These are phyloP conservation scores for Saccostrea glomerata DNA, from an alignment of 1,140 invertebrate species.

Conservation along the genomic window DNA sequence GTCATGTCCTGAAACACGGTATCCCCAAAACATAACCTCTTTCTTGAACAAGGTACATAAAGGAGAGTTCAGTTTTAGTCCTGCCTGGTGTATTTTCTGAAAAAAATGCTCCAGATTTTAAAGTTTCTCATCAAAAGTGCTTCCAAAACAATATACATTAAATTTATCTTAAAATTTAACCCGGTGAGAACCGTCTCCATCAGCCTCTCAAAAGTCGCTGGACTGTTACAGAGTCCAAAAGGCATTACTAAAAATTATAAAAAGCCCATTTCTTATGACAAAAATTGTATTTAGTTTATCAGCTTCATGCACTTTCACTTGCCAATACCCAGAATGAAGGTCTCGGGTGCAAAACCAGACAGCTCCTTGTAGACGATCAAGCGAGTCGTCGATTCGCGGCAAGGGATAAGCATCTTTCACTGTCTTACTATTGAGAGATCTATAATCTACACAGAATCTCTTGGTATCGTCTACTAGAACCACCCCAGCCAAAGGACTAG, in stretches of 20 bases:
- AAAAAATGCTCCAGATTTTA: not conserved
- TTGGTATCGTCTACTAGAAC: too few species aligned
- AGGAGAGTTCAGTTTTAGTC: slow-evolving; percentile 72
- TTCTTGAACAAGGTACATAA: slow-evolving; percentile 8
- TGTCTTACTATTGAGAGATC: too few species aligned
- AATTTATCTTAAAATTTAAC: slow-evolving; percentile 4
- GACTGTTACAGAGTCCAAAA: slow-evolving; percentile 40
- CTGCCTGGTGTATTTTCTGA: not conserved
- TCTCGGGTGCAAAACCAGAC: slow-evolving; percentile 38
- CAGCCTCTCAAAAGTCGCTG: slow-evolving; percentile 16
- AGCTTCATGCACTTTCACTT: not conserved
- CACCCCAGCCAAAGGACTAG: too few species aligned
- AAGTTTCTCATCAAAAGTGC: slow-evolving; percentile 8
- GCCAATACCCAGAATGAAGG: slow-evolving; percentile 36
- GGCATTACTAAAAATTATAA: slow-evolving; percentile 39
- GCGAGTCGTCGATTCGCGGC: too few species aligned
- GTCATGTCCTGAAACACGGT: slow-evolving; percentile 7
- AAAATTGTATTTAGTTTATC: slow-evolving; percentile 41
- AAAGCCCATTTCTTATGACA: slow-evolving; percentile 39
- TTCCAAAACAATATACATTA: slow-evolving; percentile 21
- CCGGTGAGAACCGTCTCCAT: slow-evolving; percentile 31
- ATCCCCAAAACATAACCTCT: slow-evolving; percentile 13
- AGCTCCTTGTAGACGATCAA: slow-evolving; percentile 38
- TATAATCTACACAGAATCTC: too few species aligned
- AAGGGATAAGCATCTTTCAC: too few species aligned